These are phyloP conservation scores for Bufotes viridis DNA, from an alignment of 2,797 vertebrate genomes.

Conservation along the genomic window DNA sequence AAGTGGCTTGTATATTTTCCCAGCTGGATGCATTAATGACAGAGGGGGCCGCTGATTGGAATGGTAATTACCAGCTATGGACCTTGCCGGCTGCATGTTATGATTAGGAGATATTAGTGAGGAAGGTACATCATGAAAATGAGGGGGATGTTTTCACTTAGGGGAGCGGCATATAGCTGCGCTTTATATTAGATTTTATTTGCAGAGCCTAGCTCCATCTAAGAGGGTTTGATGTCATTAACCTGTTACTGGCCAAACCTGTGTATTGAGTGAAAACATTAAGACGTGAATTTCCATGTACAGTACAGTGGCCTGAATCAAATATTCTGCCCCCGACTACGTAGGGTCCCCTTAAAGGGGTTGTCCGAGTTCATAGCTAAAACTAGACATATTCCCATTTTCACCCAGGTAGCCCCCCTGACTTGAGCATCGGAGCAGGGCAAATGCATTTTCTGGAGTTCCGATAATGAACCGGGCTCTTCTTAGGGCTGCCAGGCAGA, in stretches of 20 bases:
- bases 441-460: too few relatives aligned
- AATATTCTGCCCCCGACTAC: neutral
- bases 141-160: slow-evolving; percentile 64
- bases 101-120: slow-evolving; percentile 75
- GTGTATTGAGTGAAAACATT: neutral
- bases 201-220: neutral
- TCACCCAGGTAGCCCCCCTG: too few relatives aligned
- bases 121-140: slow-evolving; percentile 61
- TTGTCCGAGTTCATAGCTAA: too few relatives aligned
- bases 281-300: neutral
- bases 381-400: too few relatives aligned
- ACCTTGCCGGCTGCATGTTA: slow-evolving; percentile 75
- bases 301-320: neutral
- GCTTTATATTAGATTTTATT: slow-evolving; percentile 9
- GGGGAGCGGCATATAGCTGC: slow-evolving; percentile 20
- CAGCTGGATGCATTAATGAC: slow-evolving; percentile 69
- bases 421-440: too few relatives aligned
- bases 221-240: neutral
- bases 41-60: slow-evolving; percentile 72
- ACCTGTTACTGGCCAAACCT: slow-evolving; percentile 1
- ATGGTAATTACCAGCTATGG: slow-evolving; percentile 77
- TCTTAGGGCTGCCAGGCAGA: too few relatives aligned
- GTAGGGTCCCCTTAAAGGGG: neutral
- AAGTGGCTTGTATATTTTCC: slow-evolving; percentile 66
- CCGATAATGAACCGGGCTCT: too few relatives aligned